Evolutionary conservation across 2,113 vertebrate genomes (phyloP).

Genomic region (Carassius gibelio): DNA sequence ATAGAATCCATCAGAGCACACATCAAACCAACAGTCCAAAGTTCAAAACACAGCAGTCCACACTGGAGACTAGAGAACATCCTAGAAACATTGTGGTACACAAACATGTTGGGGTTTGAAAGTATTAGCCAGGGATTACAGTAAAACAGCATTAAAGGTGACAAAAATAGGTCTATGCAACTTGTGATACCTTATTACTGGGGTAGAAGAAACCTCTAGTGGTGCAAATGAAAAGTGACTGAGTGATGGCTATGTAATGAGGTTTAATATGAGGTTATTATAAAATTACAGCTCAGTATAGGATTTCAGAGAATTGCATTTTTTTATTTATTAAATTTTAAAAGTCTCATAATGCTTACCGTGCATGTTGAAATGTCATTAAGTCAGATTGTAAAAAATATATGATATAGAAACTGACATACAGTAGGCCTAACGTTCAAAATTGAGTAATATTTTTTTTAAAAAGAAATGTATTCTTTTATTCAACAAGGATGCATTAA

Average conservation of each 20-base stretch:
- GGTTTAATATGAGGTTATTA: background rate
- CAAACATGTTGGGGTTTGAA: background rate
- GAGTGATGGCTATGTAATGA: background rate
- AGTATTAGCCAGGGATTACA: background rate
- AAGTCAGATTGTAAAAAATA: background rate
- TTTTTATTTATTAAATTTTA: background rate
- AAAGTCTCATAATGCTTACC: background rate
- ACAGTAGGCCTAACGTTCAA: background rate
- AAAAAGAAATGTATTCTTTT: background rate
- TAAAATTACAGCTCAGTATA: background rate
- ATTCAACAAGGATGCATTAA: background rate
- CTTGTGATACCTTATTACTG: background rate
- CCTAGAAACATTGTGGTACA: background rate
- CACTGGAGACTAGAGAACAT: background rate
- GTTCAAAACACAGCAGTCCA: background rate
- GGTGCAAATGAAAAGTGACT: background rate
- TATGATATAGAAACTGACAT: background rate
- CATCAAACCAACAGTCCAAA: background rate
- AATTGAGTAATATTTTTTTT: background rate
- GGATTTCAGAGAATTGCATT: background rate
- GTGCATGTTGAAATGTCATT: background rate
- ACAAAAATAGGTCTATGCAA: background rate
- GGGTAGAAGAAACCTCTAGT: constrained; percentile 6
- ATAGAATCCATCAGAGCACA: background rate
- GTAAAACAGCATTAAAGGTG: background rate